phyloP scores from a whole-genome alignment of 2,113 vertebrate species.

The Cranoglanis bouderius region DNA sequence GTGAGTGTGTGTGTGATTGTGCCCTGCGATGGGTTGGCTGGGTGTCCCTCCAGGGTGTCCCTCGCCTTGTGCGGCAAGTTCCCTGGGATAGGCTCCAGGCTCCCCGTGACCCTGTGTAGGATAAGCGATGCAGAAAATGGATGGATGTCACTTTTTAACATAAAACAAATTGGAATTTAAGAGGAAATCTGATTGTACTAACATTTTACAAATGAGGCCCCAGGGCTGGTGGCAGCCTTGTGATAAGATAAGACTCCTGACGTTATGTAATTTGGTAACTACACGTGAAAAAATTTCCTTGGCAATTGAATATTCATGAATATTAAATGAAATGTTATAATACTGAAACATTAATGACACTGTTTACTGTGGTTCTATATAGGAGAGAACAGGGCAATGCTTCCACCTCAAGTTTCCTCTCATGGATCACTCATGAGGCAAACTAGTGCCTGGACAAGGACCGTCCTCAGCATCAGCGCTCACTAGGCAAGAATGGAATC shows the following conservation, averaged over 20 bases:
- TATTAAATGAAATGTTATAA: background rate
- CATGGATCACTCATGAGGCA: constrained; percentile 54
- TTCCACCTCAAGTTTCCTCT: constrained; percentile 53
- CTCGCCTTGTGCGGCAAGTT: too few species aligned
- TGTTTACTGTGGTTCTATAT: constrained; percentile 31
- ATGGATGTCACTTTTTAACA: background rate
- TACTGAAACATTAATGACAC: background rate
- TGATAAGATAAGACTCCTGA: background rate
- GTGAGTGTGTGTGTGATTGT: too few species aligned
- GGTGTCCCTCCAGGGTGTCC: too few species aligned
- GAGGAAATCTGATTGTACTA: background rate
- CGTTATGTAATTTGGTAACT: background rate
- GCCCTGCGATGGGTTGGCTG: too few species aligned
- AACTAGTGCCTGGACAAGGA: constrained; percentile 54
- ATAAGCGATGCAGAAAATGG: too few species aligned
- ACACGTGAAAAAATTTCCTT: background rate
- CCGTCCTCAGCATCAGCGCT: constrained; percentile 46
- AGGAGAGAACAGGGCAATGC: constrained; percentile 49
- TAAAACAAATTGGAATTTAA: background rate
- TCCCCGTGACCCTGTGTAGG: too few species aligned
- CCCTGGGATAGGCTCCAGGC: too few species aligned
- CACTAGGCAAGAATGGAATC: constrained; percentile 59
- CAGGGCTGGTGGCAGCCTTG: background rate
- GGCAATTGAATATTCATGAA: background rate
- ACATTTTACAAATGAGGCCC: background rate